A percentile compares a stretch with the other conserved stretches of the same genome.
Conservation (phyloP, 1,140 invertebrate genomes). For the Micrasema minimum region DNA sequence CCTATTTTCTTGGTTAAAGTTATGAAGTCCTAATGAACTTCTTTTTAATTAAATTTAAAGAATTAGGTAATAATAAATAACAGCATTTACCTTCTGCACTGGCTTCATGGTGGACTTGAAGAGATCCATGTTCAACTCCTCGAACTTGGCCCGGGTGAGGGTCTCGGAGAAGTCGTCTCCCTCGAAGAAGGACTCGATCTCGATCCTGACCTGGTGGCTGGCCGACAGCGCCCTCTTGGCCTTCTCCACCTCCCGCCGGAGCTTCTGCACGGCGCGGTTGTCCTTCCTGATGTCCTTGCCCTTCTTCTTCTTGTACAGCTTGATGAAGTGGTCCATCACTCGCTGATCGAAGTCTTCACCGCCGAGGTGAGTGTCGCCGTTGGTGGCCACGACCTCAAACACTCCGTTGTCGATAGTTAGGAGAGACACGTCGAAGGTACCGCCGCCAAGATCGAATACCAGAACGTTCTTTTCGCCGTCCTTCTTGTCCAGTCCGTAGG, state of each 20-base stretch:
- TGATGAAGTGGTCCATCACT: conserved; percentile 99
- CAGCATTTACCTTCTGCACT: conserved; percentile 87
- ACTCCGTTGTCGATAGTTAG: conserved; percentile 99
- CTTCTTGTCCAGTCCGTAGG: conserved; percentile 99
- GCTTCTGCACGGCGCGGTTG: conserved; percentile 94
- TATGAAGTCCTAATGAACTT: background rate
- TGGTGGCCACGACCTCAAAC: conserved; percentile 92
- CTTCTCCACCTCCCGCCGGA: conserved; percentile 97
- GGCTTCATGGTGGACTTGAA: conserved; percentile 99
- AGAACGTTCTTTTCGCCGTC: conserved; percentile 99
- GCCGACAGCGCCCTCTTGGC: conserved; percentile 96
- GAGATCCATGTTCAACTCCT: conserved; percentile 99
- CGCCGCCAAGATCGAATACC: conserved; percentile 98
- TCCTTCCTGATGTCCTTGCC: conserved; percentile 97
- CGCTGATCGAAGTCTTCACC: conserved; percentile 99
- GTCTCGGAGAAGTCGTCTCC: conserved; percentile 99
- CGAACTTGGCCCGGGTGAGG: conserved; percentile 98
- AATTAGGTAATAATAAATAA: background rate
- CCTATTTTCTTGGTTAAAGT: too few species aligned
- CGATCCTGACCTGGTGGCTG: conserved; percentile 96
- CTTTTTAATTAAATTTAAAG: too few species aligned
- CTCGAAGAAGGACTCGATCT: conserved; percentile 99
- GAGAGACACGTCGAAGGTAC: conserved; percentile 99
- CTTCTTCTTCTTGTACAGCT: conserved; percentile 99
- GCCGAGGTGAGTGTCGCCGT: conserved; percentile 98